Percentiles rank a stretch among this genome's conserved stretches.
Conservation (phyloP, 2,113 vertebrate genomes). For the Thamnophis sirtalis region DNA sequence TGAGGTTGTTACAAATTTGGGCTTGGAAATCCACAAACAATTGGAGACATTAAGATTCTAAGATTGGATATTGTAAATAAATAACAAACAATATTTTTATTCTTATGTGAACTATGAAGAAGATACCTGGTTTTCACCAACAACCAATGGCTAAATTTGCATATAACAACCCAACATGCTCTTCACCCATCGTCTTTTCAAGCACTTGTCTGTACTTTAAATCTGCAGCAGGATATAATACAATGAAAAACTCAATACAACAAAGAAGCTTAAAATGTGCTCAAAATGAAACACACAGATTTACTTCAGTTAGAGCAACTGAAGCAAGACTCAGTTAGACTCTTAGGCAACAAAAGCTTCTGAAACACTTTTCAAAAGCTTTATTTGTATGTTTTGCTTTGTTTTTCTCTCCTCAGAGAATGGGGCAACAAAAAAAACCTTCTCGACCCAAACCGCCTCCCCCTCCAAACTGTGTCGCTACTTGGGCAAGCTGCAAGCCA, state of each 20-base stretch:
- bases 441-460: slow-evolving; percentile 54
- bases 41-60: not conserved
- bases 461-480: slow-evolving; percentile 75
- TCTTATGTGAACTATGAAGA: not conserved
- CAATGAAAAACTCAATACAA: not conserved
- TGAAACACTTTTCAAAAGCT: not conserved
- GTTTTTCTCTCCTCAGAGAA: slow-evolving; percentile 55
- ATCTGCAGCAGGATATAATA: not conserved
- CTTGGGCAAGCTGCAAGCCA: slow-evolving; percentile 77
- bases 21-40: not conserved
- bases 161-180: not conserved
- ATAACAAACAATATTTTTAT: not conserved
- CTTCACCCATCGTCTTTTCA: not conserved
- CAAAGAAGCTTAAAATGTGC: not conserved
- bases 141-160: not conserved
- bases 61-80: not conserved
- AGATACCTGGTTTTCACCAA: not conserved
- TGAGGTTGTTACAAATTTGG: not conserved
- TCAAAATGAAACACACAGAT: not conserved
- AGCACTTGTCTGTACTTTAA: not conserved
- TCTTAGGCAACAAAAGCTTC: not conserved
- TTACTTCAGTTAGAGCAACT: not conserved
- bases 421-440: slow-evolving; percentile 19
- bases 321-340: not conserved
- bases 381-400: not conserved